Evolutionary conservation across 1,140 invertebrate species (phyloP), one percentile per base, ranked within the genome.

Genomic region (Whitmania pigra): DNA sequence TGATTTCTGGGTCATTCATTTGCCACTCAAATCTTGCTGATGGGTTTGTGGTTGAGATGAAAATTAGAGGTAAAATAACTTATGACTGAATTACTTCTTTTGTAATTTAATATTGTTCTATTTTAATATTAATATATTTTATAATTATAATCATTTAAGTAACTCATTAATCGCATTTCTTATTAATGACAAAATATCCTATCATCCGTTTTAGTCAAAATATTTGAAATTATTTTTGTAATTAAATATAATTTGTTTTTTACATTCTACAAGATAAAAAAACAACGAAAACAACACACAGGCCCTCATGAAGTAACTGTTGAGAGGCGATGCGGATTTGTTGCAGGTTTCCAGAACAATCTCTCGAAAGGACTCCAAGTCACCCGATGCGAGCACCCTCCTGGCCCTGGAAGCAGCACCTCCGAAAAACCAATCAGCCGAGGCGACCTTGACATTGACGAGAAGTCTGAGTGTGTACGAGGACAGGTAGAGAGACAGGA

Each of bases 1-100:
- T 79, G 22, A 81, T 82, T 74, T 82, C 81, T 5, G 81, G 81
- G 71, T 82, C 81, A 69, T 82, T 76, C 49, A 78, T 73, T 43
- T 79, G 77, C 81, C 81, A 82, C 22, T 80, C 75, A 71, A 82
- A 82, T 7, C 81, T 78, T n/a, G 79, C 81, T 82, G 76, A 25
- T 54, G 20, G n/a, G 15, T 20, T 20, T 18, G 31, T 49, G 53
- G 27, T 7, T 60, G 27, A 6, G 9, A n/a, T 57, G 20, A 57
- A 2, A 57, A n/a, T n/a, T n/a, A n/a, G n/a, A n/a, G n/a, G 20
- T 57, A 5, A n/a, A 57, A n/a, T 57, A 3, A 25, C 54, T 57
- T 57, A 9, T 9, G 54, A 57, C 54, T n/a, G 2, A 57, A 57
- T n/a, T 9, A 4, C 54, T 20, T n/a, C 9, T 57, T 25, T 9